A percentile compares a stretch with the other conserved stretches of the same genome.
phyloP scores from a whole-genome alignment of 1,140 invertebrate species.

The Phocides pigmalion region DNA sequence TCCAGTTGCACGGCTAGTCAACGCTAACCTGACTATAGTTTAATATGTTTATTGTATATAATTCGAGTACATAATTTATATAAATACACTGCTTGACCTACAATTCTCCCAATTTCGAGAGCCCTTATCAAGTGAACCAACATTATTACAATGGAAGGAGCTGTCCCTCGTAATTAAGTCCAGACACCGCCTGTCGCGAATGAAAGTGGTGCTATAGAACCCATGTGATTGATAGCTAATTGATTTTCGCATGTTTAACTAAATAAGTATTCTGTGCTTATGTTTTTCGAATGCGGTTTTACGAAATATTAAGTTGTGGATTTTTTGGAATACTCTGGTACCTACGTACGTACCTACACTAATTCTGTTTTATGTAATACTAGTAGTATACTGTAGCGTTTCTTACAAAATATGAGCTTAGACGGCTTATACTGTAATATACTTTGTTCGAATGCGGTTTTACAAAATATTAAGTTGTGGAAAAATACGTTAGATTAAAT shows the following conservation, averaged over 20 bases:
- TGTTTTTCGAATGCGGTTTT: neutral
- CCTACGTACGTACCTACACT: too few species aligned
- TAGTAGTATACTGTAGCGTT: too few species aligned
- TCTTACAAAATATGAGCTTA: too few species aligned
- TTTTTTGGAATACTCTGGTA: too few species aligned
- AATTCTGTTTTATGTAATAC: too few species aligned
- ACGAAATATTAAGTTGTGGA: neutral
- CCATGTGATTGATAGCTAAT: conserved; percentile 16
- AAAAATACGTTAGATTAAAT: too few species aligned
- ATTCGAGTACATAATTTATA: neutral
- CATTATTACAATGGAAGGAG: conserved; percentile 33
- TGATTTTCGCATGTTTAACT: conserved; percentile 8
- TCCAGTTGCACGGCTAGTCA: too few species aligned
- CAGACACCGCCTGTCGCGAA: conserved; percentile 32
- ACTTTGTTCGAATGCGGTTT: neutral
- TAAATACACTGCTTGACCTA: neutral
- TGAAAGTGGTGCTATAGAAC: conserved; percentile 15
- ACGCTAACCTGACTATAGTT: too few species aligned
- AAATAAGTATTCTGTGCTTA: too few species aligned
- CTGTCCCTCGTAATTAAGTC: conserved; percentile 36
- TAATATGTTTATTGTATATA: too few species aligned
- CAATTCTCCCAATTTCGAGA: conserved; percentile 21
- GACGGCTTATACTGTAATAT: too few species aligned
- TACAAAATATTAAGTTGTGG: neutral
- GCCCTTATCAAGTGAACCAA: conserved; percentile 29